A percentile compares a stretch with the other conserved stretches of the same genome.
Conservation (phyloP, 2,888 invertebrate species). For the Trachelus stipa region DNA sequence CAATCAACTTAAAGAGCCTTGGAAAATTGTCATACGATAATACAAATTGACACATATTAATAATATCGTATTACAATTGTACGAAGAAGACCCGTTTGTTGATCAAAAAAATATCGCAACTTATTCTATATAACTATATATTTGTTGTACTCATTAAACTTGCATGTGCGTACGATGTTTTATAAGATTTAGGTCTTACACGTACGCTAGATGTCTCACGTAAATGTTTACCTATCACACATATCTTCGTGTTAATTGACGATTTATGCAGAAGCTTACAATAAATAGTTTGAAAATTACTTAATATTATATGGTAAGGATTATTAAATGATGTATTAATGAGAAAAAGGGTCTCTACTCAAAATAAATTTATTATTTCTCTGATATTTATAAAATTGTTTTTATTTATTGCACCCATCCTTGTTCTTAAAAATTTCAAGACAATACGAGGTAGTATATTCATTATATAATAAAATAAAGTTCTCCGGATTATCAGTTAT, state of each 20-base stretch:
- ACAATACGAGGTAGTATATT: not conserved
- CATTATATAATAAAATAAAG: not conserved
- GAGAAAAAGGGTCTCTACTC: not conserved
- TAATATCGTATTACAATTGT: not conserved
- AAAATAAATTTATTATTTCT: not conserved
- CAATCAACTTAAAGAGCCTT: not conserved
- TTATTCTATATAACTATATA: conserved; percentile 1
- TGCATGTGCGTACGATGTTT: conserved; percentile 2
- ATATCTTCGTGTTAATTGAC: conserved; percentile 5
- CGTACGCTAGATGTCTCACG: conserved; percentile 6
- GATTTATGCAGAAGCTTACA: not conserved
- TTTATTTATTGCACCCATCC: not conserved
- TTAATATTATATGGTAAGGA: not conserved
- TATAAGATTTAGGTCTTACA: not conserved
- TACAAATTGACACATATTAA: not conserved
- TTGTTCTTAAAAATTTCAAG: not conserved
- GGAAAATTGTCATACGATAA: not conserved
- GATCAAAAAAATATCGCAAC: not conserved
- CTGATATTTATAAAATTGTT: not conserved
- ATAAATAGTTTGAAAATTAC: not conserved
- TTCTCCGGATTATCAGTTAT: too few species aligned
- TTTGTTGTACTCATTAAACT: conserved; percentile 3
- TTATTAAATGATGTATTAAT: not conserved
- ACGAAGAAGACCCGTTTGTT: not conserved
- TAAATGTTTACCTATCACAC: conserved; percentile 5